Evolutionary conservation across 64 coral and sea anemone genomes (phyloP), one percentile per base, ranked within the genome.

Genomic region (Dendronephthya gigantea): DNA sequence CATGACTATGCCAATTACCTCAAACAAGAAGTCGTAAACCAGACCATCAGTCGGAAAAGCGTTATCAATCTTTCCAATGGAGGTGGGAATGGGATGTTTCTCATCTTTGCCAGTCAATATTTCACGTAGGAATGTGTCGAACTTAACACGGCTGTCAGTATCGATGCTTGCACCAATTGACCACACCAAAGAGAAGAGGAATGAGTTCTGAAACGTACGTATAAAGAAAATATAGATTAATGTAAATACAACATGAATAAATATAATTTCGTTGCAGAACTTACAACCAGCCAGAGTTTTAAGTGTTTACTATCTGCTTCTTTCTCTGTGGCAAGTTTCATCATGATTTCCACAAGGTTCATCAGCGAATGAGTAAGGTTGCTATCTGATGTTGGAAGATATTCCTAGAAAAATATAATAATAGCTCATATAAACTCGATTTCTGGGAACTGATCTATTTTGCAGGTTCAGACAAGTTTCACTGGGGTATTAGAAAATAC

Each of bases 11-110:
- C n/a, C 11, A 45, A 45, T 62, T 85, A 98, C 95, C 92, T 98
- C 95, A 88, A 98, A 98, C 82, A 98, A 50, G 41, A 86, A 98
- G 92, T 98, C 95, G 81, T 93, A 98, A n/a, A 98, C 92, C 14
- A 93, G 87, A 49, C 95, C 95, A 37, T 98, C 95, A 9, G 90
- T 37, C 35, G 95, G 95, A 50, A 98, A 91, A 10, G 92, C 87
- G 65, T 87, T 35, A 23, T 98, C 95, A 48, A 98, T 93, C 79
- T 98, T 98, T 22, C 95, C 95, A 33, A 98, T 89, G 56, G 89
- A 76, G 33, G 90, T 50, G 14, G 95, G 95, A 34, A 98, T 89
- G 1, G 92, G 90, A 85, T 93, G 85, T 0, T 98, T 81, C 68
- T 91, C 89, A 45, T 72, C 82, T 17, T 92, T 93, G 40, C 95